Evolutionary conservation across 2,113 vertebrate species (phyloP).

Genomic region (Mystacornis crossleyi): DNA sequence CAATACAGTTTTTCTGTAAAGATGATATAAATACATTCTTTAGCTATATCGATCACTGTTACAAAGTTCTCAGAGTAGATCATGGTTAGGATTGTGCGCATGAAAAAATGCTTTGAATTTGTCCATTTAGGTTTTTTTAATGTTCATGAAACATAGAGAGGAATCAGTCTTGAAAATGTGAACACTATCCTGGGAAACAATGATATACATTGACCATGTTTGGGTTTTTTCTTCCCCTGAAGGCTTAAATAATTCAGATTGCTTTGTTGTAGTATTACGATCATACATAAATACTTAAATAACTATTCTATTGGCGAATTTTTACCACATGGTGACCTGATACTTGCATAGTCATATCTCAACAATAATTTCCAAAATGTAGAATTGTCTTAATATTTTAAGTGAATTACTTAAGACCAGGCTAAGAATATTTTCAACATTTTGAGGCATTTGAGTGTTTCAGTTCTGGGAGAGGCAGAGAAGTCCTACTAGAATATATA

Average conservation of each 20-base stretch:
- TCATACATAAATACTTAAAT: neutral
- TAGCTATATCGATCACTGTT: neutral
- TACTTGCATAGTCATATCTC: neutral
- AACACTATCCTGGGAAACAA: neutral
- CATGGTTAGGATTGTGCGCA: neutral
- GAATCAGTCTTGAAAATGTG: neutral
- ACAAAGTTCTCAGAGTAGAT: neutral
- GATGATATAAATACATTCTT: neutral
- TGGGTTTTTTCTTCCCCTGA: neutral
- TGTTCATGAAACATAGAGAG: neutral
- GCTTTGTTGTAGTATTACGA: neutral
- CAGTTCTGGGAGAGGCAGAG: neutral
- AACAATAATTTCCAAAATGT: neutral
- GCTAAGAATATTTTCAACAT: neutral
- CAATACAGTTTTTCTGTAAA: neutral
- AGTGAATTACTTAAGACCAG: neutral
- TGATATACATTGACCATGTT: neutral
- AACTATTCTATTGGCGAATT: neutral
- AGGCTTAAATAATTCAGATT: neutral
- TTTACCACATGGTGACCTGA: neutral
- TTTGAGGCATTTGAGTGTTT: neutral
- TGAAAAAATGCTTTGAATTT: neutral
- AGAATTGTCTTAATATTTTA: neutral
- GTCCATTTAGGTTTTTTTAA: rapidly evolving
- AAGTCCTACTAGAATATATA: neutral